These are phyloP conservation scores for Mohoua ochrocephala DNA, from an alignment of 2,113 vertebrate species.

Conservation along the genomic window DNA sequence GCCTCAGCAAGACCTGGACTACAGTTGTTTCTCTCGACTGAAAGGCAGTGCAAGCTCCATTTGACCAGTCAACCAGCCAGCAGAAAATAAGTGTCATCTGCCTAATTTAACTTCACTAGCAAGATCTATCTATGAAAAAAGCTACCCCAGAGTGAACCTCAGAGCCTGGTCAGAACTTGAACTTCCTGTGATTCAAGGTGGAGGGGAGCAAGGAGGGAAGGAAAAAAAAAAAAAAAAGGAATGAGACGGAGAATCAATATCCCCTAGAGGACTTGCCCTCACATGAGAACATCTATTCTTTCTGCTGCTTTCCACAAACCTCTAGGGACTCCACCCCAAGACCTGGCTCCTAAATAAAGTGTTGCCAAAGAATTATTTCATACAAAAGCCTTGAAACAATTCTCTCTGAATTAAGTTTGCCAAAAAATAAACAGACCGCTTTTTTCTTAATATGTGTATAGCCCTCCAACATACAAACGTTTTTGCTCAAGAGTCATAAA, in stretches of 20 bases:
- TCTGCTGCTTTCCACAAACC: neutral
- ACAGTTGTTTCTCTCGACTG: neutral
- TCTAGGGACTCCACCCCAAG: neutral
- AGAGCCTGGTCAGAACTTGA: neutral
- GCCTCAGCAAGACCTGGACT: neutral
- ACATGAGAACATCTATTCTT: neutral
- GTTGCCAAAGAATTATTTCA: neutral
- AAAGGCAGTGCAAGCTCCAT: neutral
- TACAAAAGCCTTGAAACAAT: neutral
- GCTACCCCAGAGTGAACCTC: neutral
- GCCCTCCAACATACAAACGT: neutral
- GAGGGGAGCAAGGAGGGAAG: rapidly evolving
- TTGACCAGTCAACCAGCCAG: neutral
- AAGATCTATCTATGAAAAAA: neutral
- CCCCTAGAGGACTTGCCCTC: neutral
- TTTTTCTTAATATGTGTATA: neutral
- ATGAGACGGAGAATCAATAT: neutral
- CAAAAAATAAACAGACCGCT: neutral
- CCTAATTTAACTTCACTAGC: neutral
- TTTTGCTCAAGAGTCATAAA: neutral
- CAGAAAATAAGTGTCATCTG: neutral
- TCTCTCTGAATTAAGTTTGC: neutral
- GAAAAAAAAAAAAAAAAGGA: too few species aligned
- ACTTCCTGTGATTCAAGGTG: neutral
- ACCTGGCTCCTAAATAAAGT: neutral